phyloP scores from a whole-genome alignment of 2,797 vertebrate genomes.

The Anas bernieri region DNA sequence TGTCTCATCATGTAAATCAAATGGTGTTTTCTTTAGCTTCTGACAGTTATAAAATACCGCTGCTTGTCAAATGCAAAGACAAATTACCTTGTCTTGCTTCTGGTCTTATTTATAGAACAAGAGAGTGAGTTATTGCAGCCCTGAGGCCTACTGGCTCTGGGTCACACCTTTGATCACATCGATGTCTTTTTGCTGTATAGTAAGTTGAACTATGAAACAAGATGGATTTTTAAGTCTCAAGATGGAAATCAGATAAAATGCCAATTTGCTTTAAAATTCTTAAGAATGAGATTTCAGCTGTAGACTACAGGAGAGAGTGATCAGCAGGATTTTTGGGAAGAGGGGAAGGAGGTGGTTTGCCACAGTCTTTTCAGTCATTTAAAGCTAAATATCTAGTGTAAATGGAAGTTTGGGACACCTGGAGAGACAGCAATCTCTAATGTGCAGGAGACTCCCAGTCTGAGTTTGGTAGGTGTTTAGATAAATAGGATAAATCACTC shows the following conservation, averaged over 20 bases:
- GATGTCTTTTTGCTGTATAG: neutral
- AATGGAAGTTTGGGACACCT: neutral
- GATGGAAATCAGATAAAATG: neutral
- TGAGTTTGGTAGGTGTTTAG: neutral
- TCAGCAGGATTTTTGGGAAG: neutral
- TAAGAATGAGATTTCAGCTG: neutral
- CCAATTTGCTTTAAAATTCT: neutral
- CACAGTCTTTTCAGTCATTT: neutral
- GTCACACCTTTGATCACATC: neutral
- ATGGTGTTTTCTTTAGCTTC: slow-evolving; percentile 30
- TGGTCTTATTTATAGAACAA: slow-evolving; percentile 17
- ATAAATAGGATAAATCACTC: neutral
- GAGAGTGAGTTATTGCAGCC: neutral
- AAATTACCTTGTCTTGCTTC: slow-evolving; percentile 31
- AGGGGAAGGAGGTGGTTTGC: neutral
- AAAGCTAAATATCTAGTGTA: neutral
- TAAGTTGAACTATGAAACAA: neutral
- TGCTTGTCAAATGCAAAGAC: slow-evolving; percentile 32
- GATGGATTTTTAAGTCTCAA: neutral
- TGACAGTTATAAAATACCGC: slow-evolving; percentile 26
- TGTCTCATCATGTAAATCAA: slow-evolving; percentile 54
- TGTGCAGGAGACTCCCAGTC: neutral
- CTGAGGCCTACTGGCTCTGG: neutral
- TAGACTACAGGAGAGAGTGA: neutral
- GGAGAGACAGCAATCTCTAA: neutral